A percentile compares a stretch with the other conserved stretches of the same genome.
Conservation (phyloP, 2,888 invertebrate species). For the Zaprionus obscuricornis region DNA sequence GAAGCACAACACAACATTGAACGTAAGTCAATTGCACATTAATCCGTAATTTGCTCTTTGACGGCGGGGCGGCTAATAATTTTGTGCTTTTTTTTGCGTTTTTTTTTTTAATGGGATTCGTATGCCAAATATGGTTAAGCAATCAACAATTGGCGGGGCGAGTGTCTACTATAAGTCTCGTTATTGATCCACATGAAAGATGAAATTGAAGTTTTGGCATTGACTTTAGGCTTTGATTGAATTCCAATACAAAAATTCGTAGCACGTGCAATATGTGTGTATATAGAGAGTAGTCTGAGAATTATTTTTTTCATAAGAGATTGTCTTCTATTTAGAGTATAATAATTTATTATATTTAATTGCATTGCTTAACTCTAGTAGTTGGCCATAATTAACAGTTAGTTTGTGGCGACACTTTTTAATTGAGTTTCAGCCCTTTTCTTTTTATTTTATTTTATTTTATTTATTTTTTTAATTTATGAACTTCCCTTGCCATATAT, state of each 20-base stretch:
- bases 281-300: background rate
- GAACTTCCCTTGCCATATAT: slow-evolving; percentile 67
- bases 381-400: slow-evolving; percentile 61
- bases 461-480: slow-evolving; percentile 63
- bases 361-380: slow-evolving; percentile 26
- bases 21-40: slow-evolving; percentile 59
- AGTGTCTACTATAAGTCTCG: no score
- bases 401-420: slow-evolving; percentile 63
- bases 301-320: background rate
- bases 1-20: slow-evolving; percentile 5
- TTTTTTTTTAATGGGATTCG: slow-evolving; percentile 73
- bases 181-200: no score
- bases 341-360: slow-evolving; percentile 64
- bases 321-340: background rate
- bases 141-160: no score
- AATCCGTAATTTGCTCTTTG: slow-evolving; percentile 72
- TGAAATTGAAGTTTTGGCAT: slow-evolving; percentile 44
- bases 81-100: no score
- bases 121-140: slow-evolving; percentile 65
- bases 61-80: slow-evolving; percentile 63
- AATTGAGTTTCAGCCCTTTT: slow-evolving; percentile 70
- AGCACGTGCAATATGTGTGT: slow-evolving; percentile 60
- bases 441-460: no score
- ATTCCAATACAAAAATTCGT: slow-evolving; percentile 60
- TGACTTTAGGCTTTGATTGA: slow-evolving; percentile 54